Evolutionary conservation across 2,888 invertebrate species (phyloP).

Genomic region (Vannuccia rotundouncinata): DNA sequence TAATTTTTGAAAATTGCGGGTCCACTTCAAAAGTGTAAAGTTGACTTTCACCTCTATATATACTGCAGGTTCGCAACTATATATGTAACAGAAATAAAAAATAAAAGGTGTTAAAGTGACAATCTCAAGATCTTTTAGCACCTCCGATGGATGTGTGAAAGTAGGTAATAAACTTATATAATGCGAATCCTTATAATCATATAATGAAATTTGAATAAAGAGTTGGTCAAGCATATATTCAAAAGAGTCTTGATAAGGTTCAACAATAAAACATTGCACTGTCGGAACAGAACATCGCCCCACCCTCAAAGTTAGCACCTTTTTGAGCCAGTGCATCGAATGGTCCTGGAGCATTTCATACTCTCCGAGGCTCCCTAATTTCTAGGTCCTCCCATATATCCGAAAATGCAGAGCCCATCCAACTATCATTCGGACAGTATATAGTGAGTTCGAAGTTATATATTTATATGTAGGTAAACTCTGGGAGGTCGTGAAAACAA

Average conservation of each 20-base stretch:
- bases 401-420: too few species aligned
- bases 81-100: not conserved
- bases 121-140: constrained; percentile 9
- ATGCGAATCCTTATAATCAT: not conserved
- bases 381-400: too few species aligned
- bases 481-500: not conserved
- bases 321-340: not conserved
- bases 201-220: not conserved
- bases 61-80: not conserved
- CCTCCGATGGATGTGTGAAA: not conserved
- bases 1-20: not conserved
- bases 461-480: not conserved
- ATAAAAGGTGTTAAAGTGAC: not conserved
- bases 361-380: too few species aligned
- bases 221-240: not conserved
- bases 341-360: too few species aligned
- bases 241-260: not conserved
- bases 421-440: too few species aligned
- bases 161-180: too few species aligned
- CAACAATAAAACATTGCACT: not conserved
- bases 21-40: not conserved
- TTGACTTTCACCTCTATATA: not conserved
- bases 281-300: not conserved
- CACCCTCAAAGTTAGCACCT: constrained; percentile 14
- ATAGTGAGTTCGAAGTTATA: too few species aligned